These are phyloP conservation scores for Drepana falcataria DNA, from an alignment of 2,888 invertebrate species.

Conservation along the genomic window DNA sequence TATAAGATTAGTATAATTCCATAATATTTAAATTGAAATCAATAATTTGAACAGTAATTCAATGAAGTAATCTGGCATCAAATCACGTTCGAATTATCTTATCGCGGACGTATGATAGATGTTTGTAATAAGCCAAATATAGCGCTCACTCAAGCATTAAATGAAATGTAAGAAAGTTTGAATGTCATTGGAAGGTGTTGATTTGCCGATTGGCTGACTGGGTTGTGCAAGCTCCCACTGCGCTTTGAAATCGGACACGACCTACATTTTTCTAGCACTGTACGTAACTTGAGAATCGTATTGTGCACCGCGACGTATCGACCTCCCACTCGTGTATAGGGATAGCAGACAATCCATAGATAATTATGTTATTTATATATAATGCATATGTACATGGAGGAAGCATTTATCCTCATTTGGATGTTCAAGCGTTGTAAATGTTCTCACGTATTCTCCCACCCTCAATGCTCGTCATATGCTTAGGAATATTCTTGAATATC, in stretches of 20 bases:
- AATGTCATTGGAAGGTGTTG: constrained; percentile 28
- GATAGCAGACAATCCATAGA: background rate
- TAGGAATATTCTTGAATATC: too few relatives aligned
- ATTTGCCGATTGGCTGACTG: constrained; percentile 30
- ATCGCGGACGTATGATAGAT: constrained; percentile 14
- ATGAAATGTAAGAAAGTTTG: constrained; percentile 1
- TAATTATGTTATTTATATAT: background rate
- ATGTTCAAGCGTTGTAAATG: too few relatives aligned
- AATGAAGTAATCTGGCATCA: background rate
- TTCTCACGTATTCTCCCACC: too few relatives aligned
- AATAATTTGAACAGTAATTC: too few relatives aligned
- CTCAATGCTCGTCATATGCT: too few relatives aligned
- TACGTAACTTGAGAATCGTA: constrained; percentile 55
- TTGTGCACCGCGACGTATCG: constrained; percentile 27
- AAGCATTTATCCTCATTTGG: background rate
- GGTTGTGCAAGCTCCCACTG: constrained; percentile 52
- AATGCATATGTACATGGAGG: background rate
- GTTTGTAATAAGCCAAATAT: background rate
- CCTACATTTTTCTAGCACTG: constrained; percentile 65
- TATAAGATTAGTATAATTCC: too few relatives aligned
- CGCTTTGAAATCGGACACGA: constrained; percentile 64
- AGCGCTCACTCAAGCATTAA: background rate
- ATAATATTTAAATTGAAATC: too few relatives aligned
- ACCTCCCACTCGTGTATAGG: background rate
- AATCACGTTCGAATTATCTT: constrained; percentile 28